Evolutionary conservation across 2,113 vertebrate species (phyloP), one percentile per base, ranked within the genome.

Genomic region (Alectura lathami): DNA sequence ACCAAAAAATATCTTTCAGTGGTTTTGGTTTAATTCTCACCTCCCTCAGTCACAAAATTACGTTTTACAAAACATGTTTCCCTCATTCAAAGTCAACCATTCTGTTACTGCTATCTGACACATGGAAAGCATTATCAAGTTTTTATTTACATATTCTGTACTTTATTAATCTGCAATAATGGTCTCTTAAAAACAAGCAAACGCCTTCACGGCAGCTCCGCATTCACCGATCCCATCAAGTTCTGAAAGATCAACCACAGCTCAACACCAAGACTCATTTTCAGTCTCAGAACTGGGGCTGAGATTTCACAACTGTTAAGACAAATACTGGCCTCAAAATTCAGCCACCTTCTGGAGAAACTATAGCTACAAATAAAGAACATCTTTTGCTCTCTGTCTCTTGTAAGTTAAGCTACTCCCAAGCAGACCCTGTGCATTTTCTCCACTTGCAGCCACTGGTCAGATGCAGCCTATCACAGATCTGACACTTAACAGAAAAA

Each of bases 241-340:
- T 24, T 66, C 63, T 69, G 51, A 47, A 69, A 57, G 27, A 60
- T 30, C 36, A 69, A 53, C 12, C 30, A 43, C 14, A 83, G 36
- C 17, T 9, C n/a, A 83, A 47, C 15, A 36, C 7, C 30, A 59
- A 0, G 0, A 38, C 14, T 4, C 8, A 17, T 4, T 22, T 54
- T 57, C 68, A 80, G 67, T 13, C 9, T 6, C 73, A 38, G 48
- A 42, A 3, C 8, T 6, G 26, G 20, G 51, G 26, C 0, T 12
- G 1, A 18, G 17, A 50, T 66, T 50, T 50, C 38, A 29, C 36
- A 63, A 26, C 5, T 3, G 3, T 17, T 76, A 69, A 43, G 29
- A 34, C 24, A 83, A 79, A 50, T 6, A 73, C 16, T 2, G 4
- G 27, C 27, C 54, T 83, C 76, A 62, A 24, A 18, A 15, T 17